These are phyloP conservation scores for Hesperophylax magnus DNA, from an alignment of 1,140 invertebrate species.

Conservation along the genomic window DNA sequence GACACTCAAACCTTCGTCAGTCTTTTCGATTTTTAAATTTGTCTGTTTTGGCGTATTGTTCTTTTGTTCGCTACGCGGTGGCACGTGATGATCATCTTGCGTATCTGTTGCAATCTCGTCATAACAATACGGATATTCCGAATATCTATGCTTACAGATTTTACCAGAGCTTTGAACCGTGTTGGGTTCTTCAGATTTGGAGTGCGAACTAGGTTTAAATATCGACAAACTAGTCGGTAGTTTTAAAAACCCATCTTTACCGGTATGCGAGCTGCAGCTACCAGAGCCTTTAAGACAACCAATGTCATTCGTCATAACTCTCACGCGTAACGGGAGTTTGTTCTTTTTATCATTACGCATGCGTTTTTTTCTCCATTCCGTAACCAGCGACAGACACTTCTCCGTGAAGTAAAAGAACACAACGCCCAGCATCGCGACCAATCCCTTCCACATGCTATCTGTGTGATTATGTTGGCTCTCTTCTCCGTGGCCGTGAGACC, in stretches of 20 bases:
- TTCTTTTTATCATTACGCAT: slow-evolving; percentile 74
- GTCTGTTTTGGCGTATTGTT: slow-evolving; percentile 39
- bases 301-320: slow-evolving; percentile 75
- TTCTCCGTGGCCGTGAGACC: slow-evolving; percentile 68
- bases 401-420: slow-evolving; percentile 91
- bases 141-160: slow-evolving; percentile 88
- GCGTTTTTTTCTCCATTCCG: slow-evolving; percentile 81
- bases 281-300: slow-evolving; percentile 70
- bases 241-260: slow-evolving; percentile 46
- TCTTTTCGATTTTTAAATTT: slow-evolving; percentile 59
- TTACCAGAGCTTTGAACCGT: slow-evolving; percentile 69
- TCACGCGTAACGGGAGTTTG: slow-evolving; percentile 74
- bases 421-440: slow-evolving; percentile 85
- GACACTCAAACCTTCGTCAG: slow-evolving; percentile 66
- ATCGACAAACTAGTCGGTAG: slow-evolving; percentile 29
- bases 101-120: slow-evolving; percentile 82
- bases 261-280: slow-evolving; percentile 62
- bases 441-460: slow-evolving; percentile 85
- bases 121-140: slow-evolving; percentile 87
- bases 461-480: slow-evolving; percentile 69
- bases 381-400: slow-evolving; percentile 83
- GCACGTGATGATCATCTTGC: slow-evolving; percentile 73
- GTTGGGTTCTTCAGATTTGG: slow-evolving; percentile 54
- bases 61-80: slow-evolving; percentile 60
- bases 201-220: slow-evolving; percentile 42